A percentile compares a stretch with the other conserved stretches of the same genome.
Conservation (phyloP, 2,797 vertebrate genomes). For the Chloroceryle inda region DNA sequence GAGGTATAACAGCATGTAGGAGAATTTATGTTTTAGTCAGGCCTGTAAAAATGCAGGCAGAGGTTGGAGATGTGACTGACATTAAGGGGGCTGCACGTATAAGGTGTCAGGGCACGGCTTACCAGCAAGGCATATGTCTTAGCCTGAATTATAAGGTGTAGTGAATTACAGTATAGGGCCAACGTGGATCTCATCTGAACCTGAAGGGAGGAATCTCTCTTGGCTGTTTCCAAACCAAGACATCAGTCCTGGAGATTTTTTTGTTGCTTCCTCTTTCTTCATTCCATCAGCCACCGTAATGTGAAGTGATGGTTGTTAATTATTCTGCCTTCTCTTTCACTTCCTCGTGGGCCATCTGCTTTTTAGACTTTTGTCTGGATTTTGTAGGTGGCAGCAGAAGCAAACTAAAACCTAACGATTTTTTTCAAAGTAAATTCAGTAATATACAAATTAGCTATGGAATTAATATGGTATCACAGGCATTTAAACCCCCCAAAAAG, state of each 20-base stretch:
- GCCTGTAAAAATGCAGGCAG: background rate
- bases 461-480: background rate
- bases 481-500: background rate
- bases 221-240: background rate
- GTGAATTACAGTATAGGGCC: background rate
- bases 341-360: background rate
- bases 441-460: background rate
- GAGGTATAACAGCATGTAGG: background rate
- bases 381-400: background rate
- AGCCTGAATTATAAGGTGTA: background rate
- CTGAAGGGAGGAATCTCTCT: background rate
- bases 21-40: background rate
- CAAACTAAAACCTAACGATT: background rate
- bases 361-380: background rate
- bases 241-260: background rate
- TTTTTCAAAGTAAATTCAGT: background rate
- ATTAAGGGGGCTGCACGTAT: background rate
- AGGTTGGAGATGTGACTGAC: background rate
- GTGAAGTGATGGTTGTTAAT: background rate
- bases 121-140: background rate
- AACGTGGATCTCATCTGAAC: background rate
- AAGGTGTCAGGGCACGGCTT: background rate
- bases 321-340: background rate
- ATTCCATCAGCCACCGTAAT: background rate
- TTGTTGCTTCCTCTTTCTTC: background rate